Evolutionary conservation across 2,888 invertebrate genomes (phyloP), one percentile per base, ranked within the genome.

Genomic region (Hirtodrosophila duncani): DNA sequence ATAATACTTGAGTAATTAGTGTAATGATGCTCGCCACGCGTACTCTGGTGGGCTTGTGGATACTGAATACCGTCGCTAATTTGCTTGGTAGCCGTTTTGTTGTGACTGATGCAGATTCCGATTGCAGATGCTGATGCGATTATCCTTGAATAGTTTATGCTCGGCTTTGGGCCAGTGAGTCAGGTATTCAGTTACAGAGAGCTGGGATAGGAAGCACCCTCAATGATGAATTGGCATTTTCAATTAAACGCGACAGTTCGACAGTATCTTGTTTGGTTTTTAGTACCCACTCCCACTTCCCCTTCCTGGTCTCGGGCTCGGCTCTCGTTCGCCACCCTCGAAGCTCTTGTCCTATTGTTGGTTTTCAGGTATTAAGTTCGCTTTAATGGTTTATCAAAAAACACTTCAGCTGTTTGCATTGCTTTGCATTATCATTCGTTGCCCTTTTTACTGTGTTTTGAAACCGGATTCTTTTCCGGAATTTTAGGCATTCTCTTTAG

Each of bases 1-100:
- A 84, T 84, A 84, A 84, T 84, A 82, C 78, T 77, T 64, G 71
- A 78, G 67, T 84, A 84, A 84, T 84, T 84, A 84, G 83, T 63
- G 59, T 68, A 69, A 82, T 72, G 61, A 63, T 55, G 78, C 69
- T 67, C 14, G 46, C 16, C 46, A 78, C 71, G 70, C 70, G 69
- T 21, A 9, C 10, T 21, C n/a, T 3, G 8, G 7, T 10, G 20
- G 3, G 24, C 18, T 36, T 33, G 7, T 9, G n/a, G 18, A 11
- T 26, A n/a, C 36, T 23, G 36, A 23, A 38, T 20, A 8, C 9
- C 29, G 24, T 36, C 29, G 44, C 53, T 63, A 60, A 60, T 68
- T 68, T n/a, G n/a, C n/a, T 45, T 20, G 45, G 18, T 48, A 30
- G 37, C 53, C 34, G 27, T 42, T 46, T 30, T 33, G n/a, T 9